phyloP scores from a whole-genome alignment of 64 coral and sea anemone species.

The Stichodactyla mertensii region DNA sequence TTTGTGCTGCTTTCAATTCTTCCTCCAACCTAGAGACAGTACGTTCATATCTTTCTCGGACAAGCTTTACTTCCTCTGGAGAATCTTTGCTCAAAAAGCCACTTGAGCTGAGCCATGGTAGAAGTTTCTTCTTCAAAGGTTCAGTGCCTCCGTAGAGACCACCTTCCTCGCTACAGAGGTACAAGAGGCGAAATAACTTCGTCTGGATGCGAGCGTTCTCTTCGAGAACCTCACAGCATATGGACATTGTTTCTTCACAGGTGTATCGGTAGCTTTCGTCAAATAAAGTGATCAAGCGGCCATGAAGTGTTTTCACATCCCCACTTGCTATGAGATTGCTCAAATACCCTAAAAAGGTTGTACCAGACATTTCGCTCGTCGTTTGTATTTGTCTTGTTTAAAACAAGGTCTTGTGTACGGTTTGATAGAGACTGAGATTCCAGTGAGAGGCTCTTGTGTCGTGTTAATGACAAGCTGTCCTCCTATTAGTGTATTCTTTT shows the following conservation, averaged over 20 bases:
- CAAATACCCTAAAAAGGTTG: constrained; percentile 61
- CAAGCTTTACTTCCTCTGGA: constrained; percentile 20
- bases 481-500: not conserved
- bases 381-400: not conserved
- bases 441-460: constrained; percentile 8
- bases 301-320: constrained; percentile 51
- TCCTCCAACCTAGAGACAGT: constrained; percentile 47
- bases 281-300: constrained; percentile 57
- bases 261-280: constrained; percentile 76
- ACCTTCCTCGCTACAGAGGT: constrained; percentile 68
- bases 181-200: constrained; percentile 68
- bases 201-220: constrained; percentile 56
- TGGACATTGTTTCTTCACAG: constrained; percentile 62
- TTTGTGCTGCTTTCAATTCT: constrained; percentile 53
- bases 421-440: not conserved
- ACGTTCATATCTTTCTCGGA: constrained; percentile 51
- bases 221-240: constrained; percentile 71
- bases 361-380: not conserved
- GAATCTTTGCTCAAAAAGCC: constrained; percentile 4
- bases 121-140: constrained; percentile 48
- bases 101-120: constrained; percentile 53
- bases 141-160: constrained; percentile 66
- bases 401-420: not conserved
- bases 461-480: constrained; percentile 19
- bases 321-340: constrained; percentile 49